Evolutionary conservation across 1,140 invertebrate genomes (phyloP).

Genomic region (Wasmannia auropunctata): DNA sequence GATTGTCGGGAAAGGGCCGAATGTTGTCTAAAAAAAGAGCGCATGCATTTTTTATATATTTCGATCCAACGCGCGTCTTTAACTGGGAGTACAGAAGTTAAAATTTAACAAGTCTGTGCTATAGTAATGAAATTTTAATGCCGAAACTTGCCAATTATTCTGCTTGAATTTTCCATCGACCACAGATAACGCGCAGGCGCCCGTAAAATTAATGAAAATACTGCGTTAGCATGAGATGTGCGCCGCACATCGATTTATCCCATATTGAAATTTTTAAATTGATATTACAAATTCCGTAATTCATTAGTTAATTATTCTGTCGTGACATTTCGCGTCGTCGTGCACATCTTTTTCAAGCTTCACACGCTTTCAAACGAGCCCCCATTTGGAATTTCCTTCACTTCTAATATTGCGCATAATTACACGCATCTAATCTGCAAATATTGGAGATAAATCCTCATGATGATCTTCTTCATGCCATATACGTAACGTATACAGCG

Average conservation of each 20-base stretch:
- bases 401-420: background rate
- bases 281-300: background rate
- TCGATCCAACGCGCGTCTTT: background rate
- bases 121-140: conserved; percentile 15
- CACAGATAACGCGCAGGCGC: background rate
- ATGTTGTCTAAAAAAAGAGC: background rate
- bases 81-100: background rate
- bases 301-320: background rate
- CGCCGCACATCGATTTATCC: too few relatives aligned
- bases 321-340: background rate
- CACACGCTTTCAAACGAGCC: background rate
- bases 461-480: conserved; percentile 36
- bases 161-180: conserved; percentile 6
- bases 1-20: background rate
- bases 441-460: background rate
- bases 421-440: too few relatives aligned
- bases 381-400: background rate
- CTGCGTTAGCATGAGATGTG: background rate
- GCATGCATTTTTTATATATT: background rate
- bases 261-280: background rate
- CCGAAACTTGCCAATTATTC: background rate
- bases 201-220: conserved; percentile 1
- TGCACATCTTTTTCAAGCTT: background rate
- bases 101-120: background rate
- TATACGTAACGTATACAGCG: conserved; percentile 19